phyloP scores from a whole-genome alignment of 1,140 invertebrate species.

The Tyrophagus putrescentiae region DNA sequence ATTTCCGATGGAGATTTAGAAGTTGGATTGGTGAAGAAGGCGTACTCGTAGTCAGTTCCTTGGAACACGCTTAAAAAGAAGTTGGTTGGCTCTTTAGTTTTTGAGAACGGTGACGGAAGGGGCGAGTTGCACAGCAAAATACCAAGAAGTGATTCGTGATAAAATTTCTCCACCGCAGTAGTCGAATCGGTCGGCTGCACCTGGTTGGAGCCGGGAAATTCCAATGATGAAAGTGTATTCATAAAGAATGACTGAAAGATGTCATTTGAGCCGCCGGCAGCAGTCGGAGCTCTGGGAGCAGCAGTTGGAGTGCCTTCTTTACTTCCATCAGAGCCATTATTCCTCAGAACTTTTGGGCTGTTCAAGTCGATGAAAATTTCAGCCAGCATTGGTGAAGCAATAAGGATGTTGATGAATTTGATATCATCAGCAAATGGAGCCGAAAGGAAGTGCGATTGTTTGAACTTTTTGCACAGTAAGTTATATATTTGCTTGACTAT shows the following conservation, averaged over 20 bases:
- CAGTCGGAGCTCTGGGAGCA: too few species aligned
- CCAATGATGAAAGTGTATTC: constrained; percentile 4
- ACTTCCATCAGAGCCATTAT: too few species aligned
- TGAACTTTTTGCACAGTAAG: constrained; percentile 7
- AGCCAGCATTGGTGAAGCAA: constrained; percentile 1
- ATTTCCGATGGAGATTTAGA: not conserved
- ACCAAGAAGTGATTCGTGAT: constrained; percentile 5
- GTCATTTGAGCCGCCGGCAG: not conserved
- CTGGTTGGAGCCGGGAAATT: not conserved
- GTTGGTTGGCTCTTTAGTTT: constrained; percentile 1
- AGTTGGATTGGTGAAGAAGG: not conserved
- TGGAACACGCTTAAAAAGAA: not conserved
- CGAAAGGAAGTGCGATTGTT: not conserved
- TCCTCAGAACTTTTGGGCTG: constrained; percentile 16
- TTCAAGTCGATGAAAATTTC: constrained; percentile 18
- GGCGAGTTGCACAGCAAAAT: constrained; percentile 10
- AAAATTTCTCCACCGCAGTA: not conserved
- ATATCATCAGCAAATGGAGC: constrained; percentile 10
- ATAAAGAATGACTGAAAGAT: not conserved
- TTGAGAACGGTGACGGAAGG: constrained; percentile 9
- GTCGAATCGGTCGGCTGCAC: not conserved
- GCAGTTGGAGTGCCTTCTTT: too few species aligned
- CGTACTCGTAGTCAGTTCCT: not conserved
- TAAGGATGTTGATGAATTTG: constrained; percentile 2
- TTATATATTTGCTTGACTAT: constrained; percentile 17